A percentile compares a stretch with the other conserved stretches of the same genome.
These are phyloP conservation scores for Neosilurus hyrtlii DNA, from an alignment of 2,797 vertebrate species.

Conservation along the genomic window DNA sequence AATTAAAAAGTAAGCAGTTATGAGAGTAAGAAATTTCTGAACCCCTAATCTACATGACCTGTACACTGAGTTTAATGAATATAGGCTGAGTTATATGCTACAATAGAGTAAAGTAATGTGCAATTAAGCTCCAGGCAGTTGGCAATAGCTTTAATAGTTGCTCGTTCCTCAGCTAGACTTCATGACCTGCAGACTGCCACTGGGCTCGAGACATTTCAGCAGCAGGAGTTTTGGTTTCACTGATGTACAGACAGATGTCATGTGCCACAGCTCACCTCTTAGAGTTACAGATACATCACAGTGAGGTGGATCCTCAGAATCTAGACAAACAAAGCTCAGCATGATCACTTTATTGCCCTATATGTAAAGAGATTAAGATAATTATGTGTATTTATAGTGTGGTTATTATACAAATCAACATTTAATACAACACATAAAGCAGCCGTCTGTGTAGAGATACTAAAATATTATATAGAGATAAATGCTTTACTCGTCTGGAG, in stretches of 20 bases:
- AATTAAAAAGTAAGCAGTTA: conserved; percentile 33
- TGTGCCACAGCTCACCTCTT: conserved; percentile 49
- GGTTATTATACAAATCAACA: conserved; percentile 14
- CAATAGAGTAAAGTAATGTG: conserved; percentile 47
- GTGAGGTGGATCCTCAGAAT: conserved; percentile 35
- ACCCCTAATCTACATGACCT: conserved; percentile 48
- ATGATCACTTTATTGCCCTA: neutral
- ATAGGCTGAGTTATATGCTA: conserved; percentile 55
- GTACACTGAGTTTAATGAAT: conserved; percentile 63
- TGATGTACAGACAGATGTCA: conserved; percentile 62
- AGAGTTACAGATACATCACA: conserved; percentile 54
- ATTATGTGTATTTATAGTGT: conserved; percentile 15
- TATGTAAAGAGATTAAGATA: conserved; percentile 16
- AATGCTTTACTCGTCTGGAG: conserved; percentile 39
- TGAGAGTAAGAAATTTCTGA: neutral
- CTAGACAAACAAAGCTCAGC: conserved; percentile 11
- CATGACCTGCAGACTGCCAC: conserved; percentile 63
- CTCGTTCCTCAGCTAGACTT: conserved; percentile 41
- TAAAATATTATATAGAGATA: conserved; percentile 44
- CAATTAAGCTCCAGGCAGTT: conserved; percentile 65
- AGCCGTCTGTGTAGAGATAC: conserved; percentile 22
- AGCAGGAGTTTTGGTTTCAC: conserved; percentile 55
- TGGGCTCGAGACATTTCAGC: conserved; percentile 62
- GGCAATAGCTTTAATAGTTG: conserved; percentile 54
- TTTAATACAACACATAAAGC: conserved; percentile 20